Conservation (phyloP, 2,113 vertebrate genomes). For the Cranoglanis bouderius region DNA sequence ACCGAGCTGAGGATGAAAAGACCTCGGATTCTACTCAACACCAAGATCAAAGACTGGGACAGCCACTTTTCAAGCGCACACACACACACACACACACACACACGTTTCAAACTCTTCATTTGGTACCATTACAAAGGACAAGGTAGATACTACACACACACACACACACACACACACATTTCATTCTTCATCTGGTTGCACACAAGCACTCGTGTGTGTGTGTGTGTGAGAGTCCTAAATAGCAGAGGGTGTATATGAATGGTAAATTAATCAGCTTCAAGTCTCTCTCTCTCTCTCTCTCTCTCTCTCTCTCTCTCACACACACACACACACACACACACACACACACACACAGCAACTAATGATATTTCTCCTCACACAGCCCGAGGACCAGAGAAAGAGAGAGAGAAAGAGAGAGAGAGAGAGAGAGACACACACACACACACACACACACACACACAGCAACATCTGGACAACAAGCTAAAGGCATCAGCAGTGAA, state of each 20-base stretch:
- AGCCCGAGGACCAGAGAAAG: slow-evolving; percentile 19
- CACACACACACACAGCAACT: slow-evolving; percentile 26
- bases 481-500: slow-evolving; percentile 10
- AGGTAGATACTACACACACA: neutral
- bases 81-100: neutral
- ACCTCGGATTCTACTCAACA: neutral
- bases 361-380: slow-evolving; percentile 41
- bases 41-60: slow-evolving; percentile 15
- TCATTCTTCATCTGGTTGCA: neutral
- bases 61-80: neutral
- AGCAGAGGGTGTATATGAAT: neutral
- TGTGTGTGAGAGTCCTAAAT: neutral
- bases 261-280: slow-evolving; percentile 10
- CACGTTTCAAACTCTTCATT: neutral
- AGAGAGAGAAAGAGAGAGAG: neutral
- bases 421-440: too few relatives aligned
- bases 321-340: slow-evolving; percentile 1
- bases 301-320: neutral
- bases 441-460: too few relatives aligned
- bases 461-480: slow-evolving; percentile 29
- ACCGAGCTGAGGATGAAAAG: slow-evolving; percentile 1
- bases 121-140: neutral
- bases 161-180: slow-evolving; percentile 11
- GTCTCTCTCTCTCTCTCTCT: neutral
- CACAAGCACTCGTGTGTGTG: neutral